A percentile compares a stretch with the other conserved stretches of the same genome.
These are phyloP conservation scores for Clavelina lepadiformis DNA, from an alignment of 23 tunicate species.

Conservation along the genomic window DNA sequence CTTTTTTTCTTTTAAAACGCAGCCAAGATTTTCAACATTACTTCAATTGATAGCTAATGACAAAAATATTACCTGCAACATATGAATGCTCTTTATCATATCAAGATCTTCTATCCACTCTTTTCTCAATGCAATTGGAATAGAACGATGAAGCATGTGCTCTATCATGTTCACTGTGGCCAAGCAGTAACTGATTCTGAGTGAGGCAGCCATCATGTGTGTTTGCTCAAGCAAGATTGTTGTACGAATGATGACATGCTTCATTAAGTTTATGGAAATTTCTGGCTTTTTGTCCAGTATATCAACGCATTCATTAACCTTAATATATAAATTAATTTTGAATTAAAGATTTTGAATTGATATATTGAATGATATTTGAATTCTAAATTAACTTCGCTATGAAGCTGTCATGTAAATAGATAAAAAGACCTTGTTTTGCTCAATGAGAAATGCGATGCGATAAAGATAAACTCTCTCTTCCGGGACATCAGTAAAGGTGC, in stretches of 20 bases:
- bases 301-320: conserved; percentile 46
- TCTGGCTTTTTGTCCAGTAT: conserved; percentile 18
- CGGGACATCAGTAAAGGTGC: conserved; percentile 12
- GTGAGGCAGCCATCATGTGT: conserved; percentile 8
- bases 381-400: neutral
- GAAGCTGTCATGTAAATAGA: too few relatives aligned
- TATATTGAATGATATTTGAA: neutral
- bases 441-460: conserved; percentile 16
- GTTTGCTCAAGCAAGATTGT: conserved; percentile 13
- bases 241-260: conserved; percentile 22
- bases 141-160: conserved; percentile 19
- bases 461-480: conserved; percentile 7
- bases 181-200: conserved; percentile 20
- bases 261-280: conserved; percentile 13
- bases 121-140: neutral
- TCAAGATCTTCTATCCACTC: conserved; percentile 23
- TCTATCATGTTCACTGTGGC: conserved; percentile 54
- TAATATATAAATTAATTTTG: too few relatives aligned
- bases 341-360: neutral
- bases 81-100: conserved; percentile 7
- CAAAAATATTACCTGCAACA: conserved; percentile 16
- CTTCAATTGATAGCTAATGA: neutral
- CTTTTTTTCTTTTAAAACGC: neutral
- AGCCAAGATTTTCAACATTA: neutral
- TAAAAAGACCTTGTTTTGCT: conserved; percentile 23